Conservation (phyloP, 2,888 invertebrate species). For the Leptopilina myrica region DNA sequence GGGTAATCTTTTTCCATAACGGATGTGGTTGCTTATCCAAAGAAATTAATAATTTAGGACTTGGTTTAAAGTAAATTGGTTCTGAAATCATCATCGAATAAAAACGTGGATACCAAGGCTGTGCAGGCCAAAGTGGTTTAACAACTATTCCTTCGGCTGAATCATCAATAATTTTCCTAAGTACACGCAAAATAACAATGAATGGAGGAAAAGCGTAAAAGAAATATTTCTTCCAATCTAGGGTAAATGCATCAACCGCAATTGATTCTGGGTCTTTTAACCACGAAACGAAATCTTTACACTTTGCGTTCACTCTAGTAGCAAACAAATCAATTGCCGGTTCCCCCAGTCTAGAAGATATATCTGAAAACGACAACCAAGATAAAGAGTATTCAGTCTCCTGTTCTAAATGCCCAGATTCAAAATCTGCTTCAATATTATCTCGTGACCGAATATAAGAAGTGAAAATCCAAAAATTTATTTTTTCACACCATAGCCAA, state of each 20-base stretch:
- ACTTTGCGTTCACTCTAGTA: conserved; percentile 45
- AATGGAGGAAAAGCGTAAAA: background rate
- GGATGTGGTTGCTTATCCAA: background rate
- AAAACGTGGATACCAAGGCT: conserved; percentile 22
- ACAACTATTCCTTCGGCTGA: background rate
- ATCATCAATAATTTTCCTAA: background rate
- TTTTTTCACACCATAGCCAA: conserved; percentile 44
- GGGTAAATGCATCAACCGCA: conserved; percentile 24
- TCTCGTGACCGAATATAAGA: conserved; percentile 42
- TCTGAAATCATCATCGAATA: conserved; percentile 9
- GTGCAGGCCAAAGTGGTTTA: conserved; percentile 18
- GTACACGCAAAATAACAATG: background rate
- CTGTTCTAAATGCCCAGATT: conserved; percentile 13
- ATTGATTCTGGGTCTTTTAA: conserved; percentile 43
- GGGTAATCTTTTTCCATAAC: conserved; percentile 4
- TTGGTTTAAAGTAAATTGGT: background rate
- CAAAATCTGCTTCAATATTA: conserved; percentile 29
- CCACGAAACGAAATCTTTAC: conserved; percentile 42
- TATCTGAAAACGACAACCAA: background rate
- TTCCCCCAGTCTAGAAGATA: conserved; percentile 30
- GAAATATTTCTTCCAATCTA: conserved; percentile 11
- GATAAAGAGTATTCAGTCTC: conserved; percentile 42
- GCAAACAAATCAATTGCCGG: conserved; percentile 7
- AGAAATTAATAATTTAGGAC: conserved; percentile 26
- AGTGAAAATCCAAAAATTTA: conserved; percentile 43